These are phyloP conservation scores for Sesamia inferens DNA, from an alignment of 2,888 invertebrate species.

Conservation along the genomic window DNA sequence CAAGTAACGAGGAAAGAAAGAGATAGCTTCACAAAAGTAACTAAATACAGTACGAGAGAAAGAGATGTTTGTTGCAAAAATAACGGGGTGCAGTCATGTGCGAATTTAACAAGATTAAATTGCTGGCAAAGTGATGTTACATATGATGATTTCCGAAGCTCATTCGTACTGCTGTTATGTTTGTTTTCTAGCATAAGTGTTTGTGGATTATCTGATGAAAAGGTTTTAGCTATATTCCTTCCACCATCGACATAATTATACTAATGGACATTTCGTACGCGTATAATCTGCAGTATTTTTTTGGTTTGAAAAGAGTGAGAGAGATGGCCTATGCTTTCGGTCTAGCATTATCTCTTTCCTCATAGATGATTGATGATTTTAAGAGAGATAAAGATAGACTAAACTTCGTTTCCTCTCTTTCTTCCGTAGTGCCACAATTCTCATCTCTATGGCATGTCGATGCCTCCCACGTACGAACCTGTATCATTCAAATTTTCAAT, in stretches of 20 bases:
- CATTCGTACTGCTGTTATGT: not conserved
- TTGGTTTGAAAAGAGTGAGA: no score
- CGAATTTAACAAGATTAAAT: conserved; percentile 40
- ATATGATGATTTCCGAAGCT: conserved; percentile 7
- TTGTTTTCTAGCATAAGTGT: not conserved
- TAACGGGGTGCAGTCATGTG: conserved; percentile 38
- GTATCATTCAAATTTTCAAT: conserved; percentile 17
- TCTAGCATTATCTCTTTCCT: no score
- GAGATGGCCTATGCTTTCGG: no score
- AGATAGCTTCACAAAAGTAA: conserved; percentile 27
- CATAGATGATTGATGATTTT: no score
- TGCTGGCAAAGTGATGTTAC: conserved; percentile 11
- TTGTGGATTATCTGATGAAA: conserved; percentile 15
- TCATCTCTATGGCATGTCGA: no score
- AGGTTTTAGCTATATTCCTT: conserved; percentile 33
- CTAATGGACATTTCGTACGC: no score
- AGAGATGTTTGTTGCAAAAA: conserved; percentile 22
- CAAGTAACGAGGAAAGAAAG: conserved; percentile 34
- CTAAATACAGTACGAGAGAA: conserved; percentile 3
- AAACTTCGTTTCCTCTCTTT: no score
- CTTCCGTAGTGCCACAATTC: no score
- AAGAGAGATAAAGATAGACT: no score
- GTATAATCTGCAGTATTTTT: no score
- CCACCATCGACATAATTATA: no score
- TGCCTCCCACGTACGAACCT: conserved; percentile 2